phyloP scores from a whole-genome alignment of 2,888 invertebrate species.

The Nomada ferruginata region DNA sequence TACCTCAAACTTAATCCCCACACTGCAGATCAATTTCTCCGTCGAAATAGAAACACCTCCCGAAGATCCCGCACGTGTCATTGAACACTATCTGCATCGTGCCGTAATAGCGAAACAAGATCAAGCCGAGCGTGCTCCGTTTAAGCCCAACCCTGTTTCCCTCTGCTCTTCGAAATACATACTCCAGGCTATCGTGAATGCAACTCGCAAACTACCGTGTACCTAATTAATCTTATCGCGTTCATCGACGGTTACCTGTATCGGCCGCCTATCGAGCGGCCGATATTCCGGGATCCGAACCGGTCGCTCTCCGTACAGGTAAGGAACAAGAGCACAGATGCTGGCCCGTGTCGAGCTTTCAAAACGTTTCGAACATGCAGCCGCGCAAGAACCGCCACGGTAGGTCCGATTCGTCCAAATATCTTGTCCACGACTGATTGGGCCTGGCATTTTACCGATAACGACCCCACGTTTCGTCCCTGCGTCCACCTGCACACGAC shows the following conservation, averaged over 20 bases:
- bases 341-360: background rate
- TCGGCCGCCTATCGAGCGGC: conserved; percentile 18
- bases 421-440: conserved; percentile 52
- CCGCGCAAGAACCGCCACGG: conserved; percentile 30
- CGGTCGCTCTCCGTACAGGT: background rate
- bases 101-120: conserved; percentile 28
- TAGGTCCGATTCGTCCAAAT: conserved; percentile 50
- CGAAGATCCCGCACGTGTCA: background rate
- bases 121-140: conserved; percentile 24
- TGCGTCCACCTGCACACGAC: conserved; percentile 56
- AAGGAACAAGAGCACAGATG: background rate
- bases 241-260: conserved; percentile 38
- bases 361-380: background rate
- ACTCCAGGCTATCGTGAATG: conserved; percentile 29
- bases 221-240: conserved; percentile 55
- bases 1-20: background rate
- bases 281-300: conserved; percentile 31
- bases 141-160: conserved; percentile 8
- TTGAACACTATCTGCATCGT: conserved; percentile 24
- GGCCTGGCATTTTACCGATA: conserved; percentile 67
- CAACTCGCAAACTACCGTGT: conserved; percentile 41
- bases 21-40: background rate
- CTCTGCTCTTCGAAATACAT: background rate
- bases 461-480: conserved; percentile 49
- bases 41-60: background rate